These are phyloP conservation scores for Rhogogaster chlorosoma DNA, from an alignment of 2,888 invertebrate genomes.

Conservation along the genomic window DNA sequence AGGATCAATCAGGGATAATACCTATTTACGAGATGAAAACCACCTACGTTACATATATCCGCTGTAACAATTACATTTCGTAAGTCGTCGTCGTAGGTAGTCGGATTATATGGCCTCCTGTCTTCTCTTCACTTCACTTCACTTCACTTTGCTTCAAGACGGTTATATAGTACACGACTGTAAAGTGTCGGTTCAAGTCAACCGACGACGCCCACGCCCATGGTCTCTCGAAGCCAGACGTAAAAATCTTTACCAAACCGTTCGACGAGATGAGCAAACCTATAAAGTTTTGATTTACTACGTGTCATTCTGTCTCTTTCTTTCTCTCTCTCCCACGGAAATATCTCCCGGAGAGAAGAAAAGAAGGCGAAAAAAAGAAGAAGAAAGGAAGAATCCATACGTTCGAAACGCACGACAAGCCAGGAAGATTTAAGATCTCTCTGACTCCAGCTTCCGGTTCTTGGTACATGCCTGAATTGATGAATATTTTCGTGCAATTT, in stretches of 20 bases:
- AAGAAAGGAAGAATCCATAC: not conserved
- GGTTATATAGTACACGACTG: not conserved
- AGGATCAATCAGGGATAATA: not conserved
- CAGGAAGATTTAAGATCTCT: not conserved
- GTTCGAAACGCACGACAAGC: not conserved
- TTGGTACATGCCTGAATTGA: not conserved
- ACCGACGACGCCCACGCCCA: constrained; percentile 54
- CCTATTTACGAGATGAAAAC: not conserved
- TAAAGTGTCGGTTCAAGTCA: constrained; percentile 25
- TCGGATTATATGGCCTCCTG: not conserved
- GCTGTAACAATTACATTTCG: not conserved
- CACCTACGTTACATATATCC: not conserved
- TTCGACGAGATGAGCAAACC: constrained; percentile 67
- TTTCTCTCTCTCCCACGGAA: not conserved
- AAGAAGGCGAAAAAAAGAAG: not conserved
- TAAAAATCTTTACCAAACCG: constrained; percentile 61
- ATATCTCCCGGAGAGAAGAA: not conserved
- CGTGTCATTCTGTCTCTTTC: constrained; percentile 68
- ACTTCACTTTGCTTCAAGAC: not conserved
- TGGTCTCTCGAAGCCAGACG: constrained; percentile 62
- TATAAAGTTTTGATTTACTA: constrained; percentile 76
- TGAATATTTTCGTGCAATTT: not conserved
- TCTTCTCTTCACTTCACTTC: not conserved
- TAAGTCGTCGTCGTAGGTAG: not conserved
- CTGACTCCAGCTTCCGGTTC: too few species aligned